phyloP scores from a whole-genome alignment of 2,113 vertebrate genomes.

The Pluvialis apricaria region DNA sequence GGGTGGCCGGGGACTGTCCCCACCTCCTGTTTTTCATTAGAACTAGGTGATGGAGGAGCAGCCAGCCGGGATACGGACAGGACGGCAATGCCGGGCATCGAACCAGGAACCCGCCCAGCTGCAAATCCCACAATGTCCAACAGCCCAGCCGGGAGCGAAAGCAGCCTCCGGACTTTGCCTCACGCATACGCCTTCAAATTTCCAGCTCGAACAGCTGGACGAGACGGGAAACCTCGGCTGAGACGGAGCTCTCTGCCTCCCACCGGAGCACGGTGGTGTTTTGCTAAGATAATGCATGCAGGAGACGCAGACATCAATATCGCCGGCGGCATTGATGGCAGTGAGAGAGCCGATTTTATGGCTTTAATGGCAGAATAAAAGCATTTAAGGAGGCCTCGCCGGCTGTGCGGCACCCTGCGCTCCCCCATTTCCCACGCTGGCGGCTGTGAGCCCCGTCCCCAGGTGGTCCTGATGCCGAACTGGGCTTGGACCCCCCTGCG shows the following conservation, averaged over 20 bases:
- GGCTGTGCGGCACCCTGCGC: accelerated
- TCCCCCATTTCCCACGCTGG: accelerated
- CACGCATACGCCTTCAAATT: background rate
- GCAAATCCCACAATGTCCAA: accelerated
- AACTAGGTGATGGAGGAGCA: background rate
- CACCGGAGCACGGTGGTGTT: accelerated
- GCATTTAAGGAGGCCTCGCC: background rate
- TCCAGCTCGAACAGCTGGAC: accelerated
- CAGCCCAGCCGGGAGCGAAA: accelerated
- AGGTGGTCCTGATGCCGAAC: no score
- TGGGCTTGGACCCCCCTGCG: accelerated
- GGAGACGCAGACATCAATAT: accelerated
- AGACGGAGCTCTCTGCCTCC: accelerated
- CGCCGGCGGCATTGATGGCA: accelerated
- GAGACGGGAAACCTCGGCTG: background rate
- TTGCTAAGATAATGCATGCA: background rate
- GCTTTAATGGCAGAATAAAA: background rate
- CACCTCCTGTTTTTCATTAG: background rate
- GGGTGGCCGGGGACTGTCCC: background rate
- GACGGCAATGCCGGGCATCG: accelerated
- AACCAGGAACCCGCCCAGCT: accelerated
- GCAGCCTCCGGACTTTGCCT: background rate
- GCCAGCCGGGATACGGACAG: background rate
- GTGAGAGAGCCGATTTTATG: background rate
- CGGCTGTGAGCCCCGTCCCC: background rate